Base-by-base conservation (phyloP, 1,140 invertebrate species). In the Anastrepha ludens region DNA sequence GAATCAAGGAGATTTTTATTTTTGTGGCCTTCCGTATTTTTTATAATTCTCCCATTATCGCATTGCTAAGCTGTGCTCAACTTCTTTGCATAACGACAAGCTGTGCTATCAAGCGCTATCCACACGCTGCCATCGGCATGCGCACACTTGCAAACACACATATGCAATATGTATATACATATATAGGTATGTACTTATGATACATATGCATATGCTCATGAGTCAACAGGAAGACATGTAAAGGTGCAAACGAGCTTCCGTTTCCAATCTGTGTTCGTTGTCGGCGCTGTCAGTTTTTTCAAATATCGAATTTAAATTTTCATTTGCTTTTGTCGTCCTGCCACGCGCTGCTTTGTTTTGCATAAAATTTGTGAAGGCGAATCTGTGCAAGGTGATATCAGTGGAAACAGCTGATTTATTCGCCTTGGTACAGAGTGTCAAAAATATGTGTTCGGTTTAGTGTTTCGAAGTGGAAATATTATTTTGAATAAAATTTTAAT, bases 231-330 rank as follows among this genome's bases (percentile, higher is more conserved):
- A 88, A 86, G 85, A 60, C 58, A 60, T 44, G 20, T 78, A 86
- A 88, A 88, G 87, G 87, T 88, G 85, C 87, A 88, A 88, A 88
- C 64, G 85, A 88, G 85, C 87, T 86, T 88, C 87, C 87, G 87
- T 55, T 81, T 88, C n/a, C 86, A 88, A 78, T 88, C 47, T 81
- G 74, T 47, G 2, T 17, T 20, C 74, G 74, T n/a, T 81, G 74
- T 55, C 15, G 74, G 47, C 74, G 74, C n/a, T 81, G 74, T 55
- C 74, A 44, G 6, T 47, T 17, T 81, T 11, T 67, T 67, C 44
- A 2, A 55, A 55, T 55, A 50, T 20, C 47, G 55, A 55, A 81
- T 55, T 8, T 9, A 81, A 74, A 47, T 47, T 9, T 47, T 47
- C 55, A 5, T 81, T 81, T 47, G 13, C 17, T 47, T 81, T 81